A percentile compares a stretch with the other conserved stretches of the same genome.
Conservation (phyloP, 2,888 invertebrate genomes). For the Noctuana brunneofusca region DNA sequence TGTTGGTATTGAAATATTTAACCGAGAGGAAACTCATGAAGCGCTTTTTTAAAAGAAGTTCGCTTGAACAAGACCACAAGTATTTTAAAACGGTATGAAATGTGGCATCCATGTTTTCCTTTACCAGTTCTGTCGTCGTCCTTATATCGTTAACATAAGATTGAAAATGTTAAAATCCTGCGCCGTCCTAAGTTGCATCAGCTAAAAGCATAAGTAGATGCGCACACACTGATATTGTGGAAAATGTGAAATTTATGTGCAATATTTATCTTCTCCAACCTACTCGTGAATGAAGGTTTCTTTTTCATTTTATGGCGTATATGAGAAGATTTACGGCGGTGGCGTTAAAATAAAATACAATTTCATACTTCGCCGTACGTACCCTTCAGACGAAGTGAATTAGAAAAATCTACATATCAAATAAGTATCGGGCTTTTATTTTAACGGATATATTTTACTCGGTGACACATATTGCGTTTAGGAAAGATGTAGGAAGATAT, state of each 20-base stretch:
- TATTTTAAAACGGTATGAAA: constrained; percentile 14
- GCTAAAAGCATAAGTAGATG: constrained; percentile 39
- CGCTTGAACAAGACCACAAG: not conserved
- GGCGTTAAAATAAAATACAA: constrained; percentile 77
- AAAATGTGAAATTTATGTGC: constrained; percentile 63
- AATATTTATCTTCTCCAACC: constrained; percentile 51
- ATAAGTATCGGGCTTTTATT: constrained; percentile 54
- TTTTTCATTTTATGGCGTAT: constrained; percentile 62
- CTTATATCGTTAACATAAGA: constrained; percentile 11
- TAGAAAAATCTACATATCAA: constrained; percentile 70
- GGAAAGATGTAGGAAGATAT: not conserved
- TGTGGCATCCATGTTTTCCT: not conserved
- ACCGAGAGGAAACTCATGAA: not conserved
- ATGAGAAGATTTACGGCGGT: constrained; percentile 67
- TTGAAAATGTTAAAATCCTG: constrained; percentile 14
- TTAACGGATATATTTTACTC: constrained; percentile 59
- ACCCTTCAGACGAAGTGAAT: constrained; percentile 59
- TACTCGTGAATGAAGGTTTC: constrained; percentile 58
- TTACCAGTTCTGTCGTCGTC: not conserved
- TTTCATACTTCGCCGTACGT: constrained; percentile 61
- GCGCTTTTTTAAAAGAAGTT: constrained; percentile 6
- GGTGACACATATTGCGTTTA: constrained; percentile 58
- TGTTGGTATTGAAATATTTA: not conserved
- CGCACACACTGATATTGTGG: constrained; percentile 48
- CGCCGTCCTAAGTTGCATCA: constrained; percentile 7